Base-by-base conservation (phyloP, 37 sponge, comb jelly and placozoan genomes). In the Aphrocallistes beatrix region DNA sequence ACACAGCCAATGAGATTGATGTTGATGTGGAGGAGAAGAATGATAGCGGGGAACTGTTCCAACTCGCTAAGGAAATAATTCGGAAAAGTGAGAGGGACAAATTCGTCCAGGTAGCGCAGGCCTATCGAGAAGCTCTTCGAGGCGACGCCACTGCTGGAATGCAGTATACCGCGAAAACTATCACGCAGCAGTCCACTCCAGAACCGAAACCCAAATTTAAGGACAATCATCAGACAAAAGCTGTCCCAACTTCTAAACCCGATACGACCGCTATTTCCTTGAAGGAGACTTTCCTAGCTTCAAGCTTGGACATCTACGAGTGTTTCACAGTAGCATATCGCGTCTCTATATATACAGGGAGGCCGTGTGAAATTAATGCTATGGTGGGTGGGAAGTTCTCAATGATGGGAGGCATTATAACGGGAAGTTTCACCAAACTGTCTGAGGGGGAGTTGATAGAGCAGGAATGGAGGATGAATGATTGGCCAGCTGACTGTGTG, bases 391-490 rank as follows among this genome's bases (percentile, higher is more conserved):
- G 99, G 3, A 16, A 82, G 38, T 98, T 91, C 81, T 81, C 89
- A 0, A 45, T 98, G 37, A 38, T 94, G 38, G 90, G 84, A 13
- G 99, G 96, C 0, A 90, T 88, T 51, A 92, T 98, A 38, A 85
- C 87, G 9, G 99, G 99, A 49, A 90, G 88, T 48, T 98, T 89
- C 82, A 38, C 91, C 39, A 93, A 98, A 60, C 42, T 93, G 85
- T 89, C 91, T 37, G 51, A 90, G 37, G 28, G 82, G 23, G 42
- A 36, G 47, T 87, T 38, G 47, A 90, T 95, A 39, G 92, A 91
- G 0, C 88, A 90, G 82, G 90, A 38, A 39, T 96, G 96, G 96
- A 82, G 96, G 40, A 50, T 50, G 51, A 92, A 88, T 9, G 51
- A 40, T 0, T 96, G 96, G 96, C 96, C 96, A 34, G 90, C 85